A percentile compares a stretch with the other conserved stretches of the same genome.
phyloP scores from a whole-genome alignment of 2,113 vertebrate genomes.

The Austrofundulus limnaeus region DNA sequence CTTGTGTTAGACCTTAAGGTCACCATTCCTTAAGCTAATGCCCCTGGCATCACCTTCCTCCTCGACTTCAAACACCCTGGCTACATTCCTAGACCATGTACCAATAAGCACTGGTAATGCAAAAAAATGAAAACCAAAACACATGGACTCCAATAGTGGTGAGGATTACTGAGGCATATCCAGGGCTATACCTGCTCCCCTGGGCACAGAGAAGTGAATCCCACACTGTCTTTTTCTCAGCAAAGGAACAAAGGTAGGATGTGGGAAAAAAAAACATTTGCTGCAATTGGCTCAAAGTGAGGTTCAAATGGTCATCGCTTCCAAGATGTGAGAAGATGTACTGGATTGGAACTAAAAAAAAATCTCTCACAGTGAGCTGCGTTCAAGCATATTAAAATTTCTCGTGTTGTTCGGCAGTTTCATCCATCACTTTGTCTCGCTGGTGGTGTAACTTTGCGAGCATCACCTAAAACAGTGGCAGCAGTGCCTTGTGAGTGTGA shows the following conservation, averaged over 20 bases:
- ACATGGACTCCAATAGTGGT: constrained; percentile 84
- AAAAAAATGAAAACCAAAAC: constrained; percentile 86
- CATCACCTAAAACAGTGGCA: constrained; percentile 21
- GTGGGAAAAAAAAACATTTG: constrained; percentile 35
- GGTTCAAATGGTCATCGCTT: constrained; percentile 37
- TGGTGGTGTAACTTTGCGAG: constrained; percentile 19
- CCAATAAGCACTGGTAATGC: constrained; percentile 88
- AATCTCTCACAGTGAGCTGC: background rate
- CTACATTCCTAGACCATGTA: constrained; percentile 84
- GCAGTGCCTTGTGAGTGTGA: constrained; percentile 65
- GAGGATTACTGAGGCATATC: constrained; percentile 79
- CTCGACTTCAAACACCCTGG: constrained; percentile 83
- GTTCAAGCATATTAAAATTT: too few relatives aligned
- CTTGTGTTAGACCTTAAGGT: constrained; percentile 82
- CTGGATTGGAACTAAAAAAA: background rate
- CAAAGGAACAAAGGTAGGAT: constrained; percentile 59
- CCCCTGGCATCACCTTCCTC: constrained; percentile 80
- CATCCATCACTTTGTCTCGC: constrained; percentile 1
- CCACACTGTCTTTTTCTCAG: constrained; percentile 67
- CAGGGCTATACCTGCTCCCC: constrained; percentile 79
- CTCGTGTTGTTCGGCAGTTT: background rate
- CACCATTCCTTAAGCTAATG: constrained; percentile 76
- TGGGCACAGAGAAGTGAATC: constrained; percentile 73
- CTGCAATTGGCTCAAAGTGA: constrained; percentile 51
- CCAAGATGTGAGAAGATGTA: background rate